Evolutionary conservation across 2,797 vertebrate genomes (phyloP).

Genomic region (Hozukius guyotensis): DNA sequence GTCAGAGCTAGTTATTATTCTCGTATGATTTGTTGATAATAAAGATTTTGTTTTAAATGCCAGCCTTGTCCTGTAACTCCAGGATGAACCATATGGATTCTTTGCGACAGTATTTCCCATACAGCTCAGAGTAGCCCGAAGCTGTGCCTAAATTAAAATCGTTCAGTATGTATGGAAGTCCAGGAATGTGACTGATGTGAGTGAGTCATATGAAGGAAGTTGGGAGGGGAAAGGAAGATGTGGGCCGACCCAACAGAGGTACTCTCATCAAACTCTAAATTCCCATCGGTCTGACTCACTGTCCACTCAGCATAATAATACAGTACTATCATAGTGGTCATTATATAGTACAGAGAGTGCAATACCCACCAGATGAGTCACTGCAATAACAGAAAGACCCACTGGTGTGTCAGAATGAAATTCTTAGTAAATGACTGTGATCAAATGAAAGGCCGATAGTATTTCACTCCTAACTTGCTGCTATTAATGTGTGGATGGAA

Average conservation of each 20-base stretch:
- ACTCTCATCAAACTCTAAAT: slow-evolving; percentile 43
- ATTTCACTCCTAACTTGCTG: background rate
- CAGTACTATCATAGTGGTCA: slow-evolving; percentile 11
- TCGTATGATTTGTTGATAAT: background rate
- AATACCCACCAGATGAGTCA: slow-evolving; percentile 61
- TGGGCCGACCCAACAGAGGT: slow-evolving; percentile 5
- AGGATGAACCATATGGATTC: background rate
- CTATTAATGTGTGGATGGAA: background rate
- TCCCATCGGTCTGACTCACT: slow-evolving; percentile 68
- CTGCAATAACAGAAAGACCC: slow-evolving; percentile 4
- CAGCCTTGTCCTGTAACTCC: background rate
- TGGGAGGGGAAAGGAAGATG: slow-evolving; percentile 47
- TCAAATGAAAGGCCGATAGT: background rate
- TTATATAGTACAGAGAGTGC: slow-evolving; percentile 30
- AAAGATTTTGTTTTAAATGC: background rate
- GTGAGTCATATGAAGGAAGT: slow-evolving; percentile 70
- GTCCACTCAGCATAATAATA: slow-evolving; percentile 66
- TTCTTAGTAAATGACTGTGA: slow-evolving; percentile 41
- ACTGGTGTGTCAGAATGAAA: slow-evolving; percentile 40
- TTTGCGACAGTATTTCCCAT: slow-evolving; percentile 21
- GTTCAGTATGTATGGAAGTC: slow-evolving; percentile 57
- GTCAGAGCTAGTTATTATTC: background rate
- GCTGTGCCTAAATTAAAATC: slow-evolving; percentile 30
- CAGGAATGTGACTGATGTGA: slow-evolving; percentile 65
- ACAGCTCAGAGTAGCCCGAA: slow-evolving; percentile 8